Conservation (phyloP, 2,113 vertebrate species). For the Electrona antarctica region DNA sequence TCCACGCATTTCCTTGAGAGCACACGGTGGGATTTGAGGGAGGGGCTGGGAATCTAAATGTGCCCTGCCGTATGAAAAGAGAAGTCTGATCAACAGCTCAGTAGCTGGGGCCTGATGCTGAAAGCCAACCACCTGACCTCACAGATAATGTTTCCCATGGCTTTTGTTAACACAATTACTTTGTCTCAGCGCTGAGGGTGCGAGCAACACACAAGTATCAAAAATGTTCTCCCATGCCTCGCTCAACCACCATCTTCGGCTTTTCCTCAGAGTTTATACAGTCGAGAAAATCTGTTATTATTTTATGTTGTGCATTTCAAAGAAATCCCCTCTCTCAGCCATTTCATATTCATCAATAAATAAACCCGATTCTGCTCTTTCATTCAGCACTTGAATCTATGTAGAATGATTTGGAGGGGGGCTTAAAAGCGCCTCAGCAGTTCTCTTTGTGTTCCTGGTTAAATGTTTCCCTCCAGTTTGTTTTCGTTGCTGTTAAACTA, state of each 20-base stretch:
- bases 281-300: constrained; percentile 61
- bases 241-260: constrained; percentile 33
- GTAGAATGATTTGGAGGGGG: constrained; percentile 69
- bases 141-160: constrained; percentile 61
- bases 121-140: constrained; percentile 66
- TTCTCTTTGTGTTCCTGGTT: constrained; percentile 74
- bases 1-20: constrained; percentile 80
- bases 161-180: constrained; percentile 28
- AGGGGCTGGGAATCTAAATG: constrained; percentile 75
- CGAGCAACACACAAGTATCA: constrained; percentile 22
- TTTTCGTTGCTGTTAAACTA: constrained; percentile 69
- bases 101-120: constrained; percentile 57
- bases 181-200: not conserved
- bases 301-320: constrained; percentile 71
- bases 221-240: constrained; percentile 37
- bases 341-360: constrained; percentile 79
- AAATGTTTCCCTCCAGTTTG: constrained; percentile 72
- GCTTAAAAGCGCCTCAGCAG: constrained; percentile 65
- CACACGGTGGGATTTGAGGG: constrained; percentile 76
- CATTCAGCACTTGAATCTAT: constrained; percentile 62
- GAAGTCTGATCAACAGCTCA: constrained; percentile 68
- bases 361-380: constrained; percentile 68
- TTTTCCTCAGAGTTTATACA: constrained; percentile 48
- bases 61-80: constrained; percentile 69
- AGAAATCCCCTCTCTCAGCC: constrained; percentile 67